These are phyloP conservation scores for Anthopleura xanthogrammica DNA, from an alignment of 92 coral and sea anemone species.

Conservation along the genomic window DNA sequence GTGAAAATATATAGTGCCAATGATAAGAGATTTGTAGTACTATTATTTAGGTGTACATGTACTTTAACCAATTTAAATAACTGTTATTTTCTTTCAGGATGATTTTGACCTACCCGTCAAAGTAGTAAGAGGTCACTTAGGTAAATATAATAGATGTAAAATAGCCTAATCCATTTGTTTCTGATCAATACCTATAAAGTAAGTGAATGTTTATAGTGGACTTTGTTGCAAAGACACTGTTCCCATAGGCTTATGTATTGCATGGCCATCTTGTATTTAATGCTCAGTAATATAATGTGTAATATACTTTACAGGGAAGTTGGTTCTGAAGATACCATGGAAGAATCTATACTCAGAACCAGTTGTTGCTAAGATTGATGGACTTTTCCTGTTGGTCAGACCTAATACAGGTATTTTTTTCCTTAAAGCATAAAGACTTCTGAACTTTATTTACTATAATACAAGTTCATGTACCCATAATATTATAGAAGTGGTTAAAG, in stretches of 20 bases:
- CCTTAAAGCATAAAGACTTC: background rate
- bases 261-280: background rate
- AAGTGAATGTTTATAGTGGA: too few species aligned
- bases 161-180: too few species aligned
- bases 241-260: too few species aligned
- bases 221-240: too few species aligned
- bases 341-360: constrained; percentile 95
- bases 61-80: too few species aligned
- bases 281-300: background rate
- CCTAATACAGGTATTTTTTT: constrained; percentile 79
- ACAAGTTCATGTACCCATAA: too few species aligned
- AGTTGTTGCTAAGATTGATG: constrained; percentile 91
- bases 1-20: too few species aligned
- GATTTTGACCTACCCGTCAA: constrained; percentile 94
- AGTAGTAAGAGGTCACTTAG: constrained; percentile 89
- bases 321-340: constrained; percentile 97
- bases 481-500: too few species aligned
- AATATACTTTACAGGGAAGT: constrained; percentile 57
- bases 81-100: constrained; percentile 49
- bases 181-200: too few species aligned
- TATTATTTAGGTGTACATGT: too few species aligned
- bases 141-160: constrained; percentile 37
- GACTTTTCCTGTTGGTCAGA: constrained; percentile 79
- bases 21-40: too few species aligned
- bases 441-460: too few species aligned